Evolutionary conservation across 2,113 vertebrate genomes (phyloP).

Genomic region (Corythornis cristatus): DNA sequence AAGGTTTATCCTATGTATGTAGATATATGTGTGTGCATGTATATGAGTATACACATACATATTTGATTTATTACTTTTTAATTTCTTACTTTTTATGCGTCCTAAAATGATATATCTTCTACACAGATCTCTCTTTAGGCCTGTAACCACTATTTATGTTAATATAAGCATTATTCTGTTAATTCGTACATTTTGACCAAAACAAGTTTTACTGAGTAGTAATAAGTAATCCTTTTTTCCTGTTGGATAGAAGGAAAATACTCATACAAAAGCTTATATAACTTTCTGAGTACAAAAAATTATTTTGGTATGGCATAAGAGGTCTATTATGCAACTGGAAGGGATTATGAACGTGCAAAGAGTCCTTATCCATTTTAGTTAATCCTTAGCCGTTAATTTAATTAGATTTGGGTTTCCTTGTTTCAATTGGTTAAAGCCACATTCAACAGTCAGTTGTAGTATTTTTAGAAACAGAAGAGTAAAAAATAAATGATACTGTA

Average conservation of each 20-base stretch:
- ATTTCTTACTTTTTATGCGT: not conserved
- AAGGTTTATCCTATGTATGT: not conserved
- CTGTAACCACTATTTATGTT: not conserved
- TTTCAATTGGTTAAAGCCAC: not conserved
- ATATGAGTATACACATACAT: not conserved
- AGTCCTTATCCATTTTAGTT: not conserved
- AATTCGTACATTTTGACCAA: not conserved
- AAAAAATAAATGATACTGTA: not conserved
- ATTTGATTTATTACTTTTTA: not conserved
- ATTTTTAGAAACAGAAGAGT: not conserved
- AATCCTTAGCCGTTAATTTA: not conserved
- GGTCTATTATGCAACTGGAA: not conserved
- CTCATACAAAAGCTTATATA: not conserved
- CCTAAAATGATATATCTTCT: not conserved
- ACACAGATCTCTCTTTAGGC: not conserved
- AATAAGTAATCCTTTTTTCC: not conserved
- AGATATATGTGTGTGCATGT: accelerated
- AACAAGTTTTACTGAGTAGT: not conserved
- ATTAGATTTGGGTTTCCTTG: not conserved
- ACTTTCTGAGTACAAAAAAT: not conserved
- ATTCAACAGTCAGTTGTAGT: not conserved
- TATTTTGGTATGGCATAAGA: not conserved
- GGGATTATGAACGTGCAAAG: not conserved
- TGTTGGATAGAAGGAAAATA: not conserved
- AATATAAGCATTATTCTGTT: not conserved